Evolutionary conservation across 1,140 invertebrate species (phyloP).

Genomic region (Phymorhynchus buccinoides): DNA sequence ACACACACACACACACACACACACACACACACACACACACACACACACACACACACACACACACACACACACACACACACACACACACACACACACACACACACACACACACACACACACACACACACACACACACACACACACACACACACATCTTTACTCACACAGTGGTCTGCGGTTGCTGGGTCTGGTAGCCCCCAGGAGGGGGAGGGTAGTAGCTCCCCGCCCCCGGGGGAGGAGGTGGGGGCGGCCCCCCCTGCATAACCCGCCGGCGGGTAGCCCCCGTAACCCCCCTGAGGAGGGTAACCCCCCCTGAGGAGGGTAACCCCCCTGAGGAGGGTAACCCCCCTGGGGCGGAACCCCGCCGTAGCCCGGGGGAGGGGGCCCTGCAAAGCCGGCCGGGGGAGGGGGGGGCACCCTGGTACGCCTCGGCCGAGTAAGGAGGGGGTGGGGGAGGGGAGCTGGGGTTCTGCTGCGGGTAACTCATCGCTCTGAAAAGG

Average conservation of each 20-base stretch:
- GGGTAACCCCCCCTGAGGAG: neutral
- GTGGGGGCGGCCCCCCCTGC: too few species aligned
- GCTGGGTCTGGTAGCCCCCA: constrained; percentile 8
- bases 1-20: neutral
- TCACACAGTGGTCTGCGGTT: neutral
- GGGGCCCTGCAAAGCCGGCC: neutral
- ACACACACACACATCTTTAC: neutral
- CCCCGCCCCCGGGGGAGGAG: neutral
- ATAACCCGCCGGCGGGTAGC: neutral
- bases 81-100: too few species aligned
- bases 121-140: too few species aligned
- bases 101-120: too few species aligned
- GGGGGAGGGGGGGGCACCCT: neutral
- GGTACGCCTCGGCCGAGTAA: neutral
- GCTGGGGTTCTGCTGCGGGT: neutral
- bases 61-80: constrained; percentile 24
- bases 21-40: constrained; percentile 17
- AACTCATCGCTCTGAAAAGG: neutral
- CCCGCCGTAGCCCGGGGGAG: neutral
- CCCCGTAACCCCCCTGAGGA: neutral
- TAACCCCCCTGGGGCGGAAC: neutral
- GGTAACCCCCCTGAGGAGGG: neutral
- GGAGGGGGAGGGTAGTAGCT: neutral
- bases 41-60: constrained; percentile 19
- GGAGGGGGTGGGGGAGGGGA: neutral